Evolutionary conservation across 2,113 vertebrate species (phyloP).

Genomic region (Peromyscus maniculatus): DNA sequence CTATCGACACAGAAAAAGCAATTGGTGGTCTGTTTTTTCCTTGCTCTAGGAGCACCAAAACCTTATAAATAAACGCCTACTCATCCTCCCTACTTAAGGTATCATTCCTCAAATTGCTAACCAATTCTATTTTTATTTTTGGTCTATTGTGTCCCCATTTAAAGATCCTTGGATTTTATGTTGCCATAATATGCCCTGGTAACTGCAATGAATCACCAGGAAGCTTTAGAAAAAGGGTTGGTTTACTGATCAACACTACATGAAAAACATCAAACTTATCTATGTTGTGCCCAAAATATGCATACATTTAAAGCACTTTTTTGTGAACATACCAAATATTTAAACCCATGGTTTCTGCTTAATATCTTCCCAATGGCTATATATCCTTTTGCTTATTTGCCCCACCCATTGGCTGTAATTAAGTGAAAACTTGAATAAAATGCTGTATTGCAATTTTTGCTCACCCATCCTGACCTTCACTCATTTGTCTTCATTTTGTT

Average conservation of each 20-base stretch:
- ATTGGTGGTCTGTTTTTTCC: not conserved
- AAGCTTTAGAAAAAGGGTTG: not conserved
- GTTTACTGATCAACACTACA: conserved; percentile 17
- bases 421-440: conserved; percentile 49
- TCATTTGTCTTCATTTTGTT: conserved; percentile 46
- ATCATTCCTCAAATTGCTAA: not conserved
- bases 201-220: not conserved
- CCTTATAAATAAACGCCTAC: not conserved
- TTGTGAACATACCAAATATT: conserved; percentile 10
- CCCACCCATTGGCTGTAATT: not conserved
- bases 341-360: conserved; percentile 34
- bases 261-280: not conserved
- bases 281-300: conserved; percentile 1
- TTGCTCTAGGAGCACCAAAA: not conserved
- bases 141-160: not conserved
- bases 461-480: not conserved
- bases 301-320: not conserved
- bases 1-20: not conserved
- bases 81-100: not conserved
- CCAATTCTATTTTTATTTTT: not conserved
- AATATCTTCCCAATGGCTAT: not conserved
- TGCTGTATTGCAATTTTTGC: not conserved
- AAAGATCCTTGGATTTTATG: not conserved
- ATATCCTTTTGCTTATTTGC: not conserved
- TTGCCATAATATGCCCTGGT: not conserved